Base-by-base conservation (phyloP, 2,888 invertebrate genomes). In the Zygaena filipendulae region DNA sequence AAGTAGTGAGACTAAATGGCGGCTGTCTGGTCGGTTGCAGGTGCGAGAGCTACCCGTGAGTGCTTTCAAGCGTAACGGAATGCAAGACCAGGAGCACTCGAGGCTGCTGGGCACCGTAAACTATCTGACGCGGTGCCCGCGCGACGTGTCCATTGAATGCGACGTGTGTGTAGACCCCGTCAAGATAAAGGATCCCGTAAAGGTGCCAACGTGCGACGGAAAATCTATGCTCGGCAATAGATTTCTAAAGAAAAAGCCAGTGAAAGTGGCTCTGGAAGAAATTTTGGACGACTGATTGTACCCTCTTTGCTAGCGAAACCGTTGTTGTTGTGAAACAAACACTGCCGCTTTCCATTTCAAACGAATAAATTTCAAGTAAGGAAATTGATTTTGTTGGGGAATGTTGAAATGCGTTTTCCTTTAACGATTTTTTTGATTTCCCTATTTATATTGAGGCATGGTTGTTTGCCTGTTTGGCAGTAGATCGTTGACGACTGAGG, bases 1-100 rank as follows among this genome's bases (percentile, higher is more conserved):
- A n/a, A n/a, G 39, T 31, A 32, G 29, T 33, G 38, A 38, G 40
- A 50, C 37, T 62, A 56, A 66, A 59, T 36, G 45, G 54, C 41
- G 39, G 45, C 49, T 57, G 43, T 36, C 25, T 64, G 59, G 47
- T 64, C 56, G 57, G 49, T 77, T 77, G 52, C 77, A 77, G 77
- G 75, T 77, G 40, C 51, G 50, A 43, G 44, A 53, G 52, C 47
- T 75, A 39, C 77, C 77, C 32, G 64, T 70, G 37, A 42, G 63
- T 35, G 72, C 74, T 34, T 75, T 77, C 58, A 77, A 75, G 53
- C 70, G 77, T 30, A 77, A 77, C 42, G 77, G 77, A 37, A 69
- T 75, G 60, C 77, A 77, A 45, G 77, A 77, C 41, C 70, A 72
- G 45, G 71, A 74, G 40, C 64, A 71, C 52, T 74, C 77, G 29